Conservation (phyloP, 1,140 invertebrate species). For the Drosophila parabipectinata region DNA sequence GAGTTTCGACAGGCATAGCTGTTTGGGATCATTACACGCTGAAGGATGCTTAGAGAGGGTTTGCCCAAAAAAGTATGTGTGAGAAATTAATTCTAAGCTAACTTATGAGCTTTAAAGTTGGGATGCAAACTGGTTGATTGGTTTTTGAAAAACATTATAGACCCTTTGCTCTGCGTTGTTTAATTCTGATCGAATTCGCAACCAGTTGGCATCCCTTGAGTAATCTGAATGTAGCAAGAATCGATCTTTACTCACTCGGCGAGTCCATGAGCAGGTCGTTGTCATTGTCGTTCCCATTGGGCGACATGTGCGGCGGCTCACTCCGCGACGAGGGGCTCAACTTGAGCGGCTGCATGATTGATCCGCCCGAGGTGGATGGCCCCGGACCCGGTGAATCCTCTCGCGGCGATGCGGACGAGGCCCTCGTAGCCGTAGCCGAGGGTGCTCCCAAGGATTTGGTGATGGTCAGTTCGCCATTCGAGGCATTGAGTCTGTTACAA, state of each 20-base stretch:
- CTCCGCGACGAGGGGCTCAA: constrained; percentile 70
- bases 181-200: neutral
- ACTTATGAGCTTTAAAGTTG: constrained; percentile 26
- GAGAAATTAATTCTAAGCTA: constrained; percentile 49
- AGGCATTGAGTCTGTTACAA: constrained; percentile 87
- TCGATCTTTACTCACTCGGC: constrained; percentile 89
- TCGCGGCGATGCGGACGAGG: constrained; percentile 85
- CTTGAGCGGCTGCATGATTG: constrained; percentile 76
- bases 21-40: constrained; percentile 33
- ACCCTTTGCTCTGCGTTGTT: neutral
- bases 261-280: constrained; percentile 91
- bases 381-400: constrained; percentile 71
- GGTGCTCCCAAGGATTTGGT: constrained; percentile 88
- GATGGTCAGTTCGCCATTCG: constrained; percentile 91
- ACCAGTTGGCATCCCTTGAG: constrained; percentile 1
- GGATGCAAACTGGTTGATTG: constrained; percentile 9
- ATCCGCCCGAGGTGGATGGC: constrained; percentile 62
- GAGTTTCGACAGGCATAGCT: constrained; percentile 11
- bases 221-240: constrained; percentile 43
- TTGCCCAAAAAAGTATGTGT: constrained; percentile 14
- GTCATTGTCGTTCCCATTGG: constrained; percentile 86
- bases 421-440: constrained; percentile 85
- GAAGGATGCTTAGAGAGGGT: constrained; percentile 25
- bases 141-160: neutral
- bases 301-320: constrained; percentile 83